Conservation (phyloP, 2,888 invertebrate genomes). For the Scaptomyza parva region DNA sequence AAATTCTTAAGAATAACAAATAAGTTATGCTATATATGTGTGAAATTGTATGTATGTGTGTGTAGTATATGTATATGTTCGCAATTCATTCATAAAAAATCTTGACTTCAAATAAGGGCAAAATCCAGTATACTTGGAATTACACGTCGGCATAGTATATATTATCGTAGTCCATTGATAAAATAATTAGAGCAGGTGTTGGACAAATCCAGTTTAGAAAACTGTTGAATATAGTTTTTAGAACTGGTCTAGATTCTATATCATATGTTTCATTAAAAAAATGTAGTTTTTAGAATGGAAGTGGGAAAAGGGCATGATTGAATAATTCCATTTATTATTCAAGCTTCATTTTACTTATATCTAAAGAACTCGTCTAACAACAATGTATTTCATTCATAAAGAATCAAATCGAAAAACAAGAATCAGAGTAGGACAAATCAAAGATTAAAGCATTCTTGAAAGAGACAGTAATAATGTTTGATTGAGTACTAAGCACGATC, state of each 20-base stretch:
- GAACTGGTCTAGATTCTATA: conserved; percentile 2
- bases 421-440: background rate
- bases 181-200: background rate
- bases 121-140: background rate
- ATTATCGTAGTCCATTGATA: conserved; percentile 3
- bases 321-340: background rate
- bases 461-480: conserved; percentile 1
- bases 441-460: conserved; percentile 19
- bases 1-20: conserved; percentile 16
- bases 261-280: background rate
- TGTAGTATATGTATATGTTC: conserved; percentile 22
- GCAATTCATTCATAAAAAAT: conserved; percentile 26
- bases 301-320: background rate
- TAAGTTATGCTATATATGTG: conserved; percentile 12
- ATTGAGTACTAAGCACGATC: background rate
- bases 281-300: background rate
- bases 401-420: background rate
- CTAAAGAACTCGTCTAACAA: background rate
- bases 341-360: background rate
- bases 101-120: background rate
- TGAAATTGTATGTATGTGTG: conserved; percentile 15
- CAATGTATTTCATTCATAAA: background rate
- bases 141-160: background rate
- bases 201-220: background rate
- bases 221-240: background rate